A percentile compares a stretch with the other conserved stretches of the same genome.
phyloP scores from a whole-genome alignment of 1,140 invertebrate species.

The Bombyx mandarina region DNA sequence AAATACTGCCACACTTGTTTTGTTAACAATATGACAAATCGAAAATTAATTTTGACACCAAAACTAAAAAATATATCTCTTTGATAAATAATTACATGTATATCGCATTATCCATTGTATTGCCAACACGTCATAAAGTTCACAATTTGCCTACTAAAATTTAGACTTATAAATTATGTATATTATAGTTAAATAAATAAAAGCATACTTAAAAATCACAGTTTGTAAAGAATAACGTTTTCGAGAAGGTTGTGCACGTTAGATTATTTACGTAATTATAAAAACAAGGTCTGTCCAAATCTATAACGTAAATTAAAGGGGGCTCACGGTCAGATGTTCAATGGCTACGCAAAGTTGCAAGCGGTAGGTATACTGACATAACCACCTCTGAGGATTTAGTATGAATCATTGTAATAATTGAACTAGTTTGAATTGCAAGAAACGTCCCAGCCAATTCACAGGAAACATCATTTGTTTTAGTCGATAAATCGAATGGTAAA shows the following conservation, averaged over 20 bases:
- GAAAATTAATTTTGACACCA: no score
- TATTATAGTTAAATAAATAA: constrained; percentile 6
- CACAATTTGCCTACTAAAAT: background rate
- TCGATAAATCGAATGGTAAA: no score
- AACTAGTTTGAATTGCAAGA: no score
- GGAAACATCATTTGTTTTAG: no score
- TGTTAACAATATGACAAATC: no score
- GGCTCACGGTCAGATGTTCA: background rate
- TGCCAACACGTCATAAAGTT: no score
- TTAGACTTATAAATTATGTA: background rate
- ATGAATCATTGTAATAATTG: no score
- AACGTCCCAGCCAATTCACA: no score
- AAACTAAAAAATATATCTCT: no score
- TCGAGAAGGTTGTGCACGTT: constrained; percentile 67
- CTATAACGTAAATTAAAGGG: background rate
- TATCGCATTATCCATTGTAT: no score
- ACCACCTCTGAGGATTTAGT: constrained; percentile 5
- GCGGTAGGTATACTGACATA: no score
- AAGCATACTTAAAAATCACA: constrained; percentile 4
- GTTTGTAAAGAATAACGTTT: constrained; percentile 30
- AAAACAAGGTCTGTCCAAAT: constrained; percentile 50
- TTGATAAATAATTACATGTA: no score
- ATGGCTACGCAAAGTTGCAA: background rate
- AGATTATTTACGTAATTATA: constrained; percentile 36
- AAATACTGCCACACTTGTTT: constrained; percentile 46